These are phyloP conservation scores for Cephalotes varians DNA, from an alignment of 2,888 invertebrate species.

Conservation along the genomic window DNA sequence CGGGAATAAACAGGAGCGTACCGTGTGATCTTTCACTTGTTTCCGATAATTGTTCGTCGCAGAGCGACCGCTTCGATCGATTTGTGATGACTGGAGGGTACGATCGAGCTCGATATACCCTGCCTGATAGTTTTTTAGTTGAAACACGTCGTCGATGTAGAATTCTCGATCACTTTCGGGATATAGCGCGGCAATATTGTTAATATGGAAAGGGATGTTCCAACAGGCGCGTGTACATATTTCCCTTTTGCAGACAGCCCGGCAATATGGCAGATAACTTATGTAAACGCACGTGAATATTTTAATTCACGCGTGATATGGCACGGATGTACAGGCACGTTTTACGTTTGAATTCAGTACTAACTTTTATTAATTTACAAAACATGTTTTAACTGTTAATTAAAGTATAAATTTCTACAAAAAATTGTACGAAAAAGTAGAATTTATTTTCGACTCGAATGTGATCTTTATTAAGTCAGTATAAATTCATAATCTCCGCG, in stretches of 20 bases:
- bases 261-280: slow-evolving; percentile 39
- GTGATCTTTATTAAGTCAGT: neutral
- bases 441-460: slow-evolving; percentile 8
- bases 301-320: slow-evolving; percentile 39
- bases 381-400: slow-evolving; percentile 26
- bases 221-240: slow-evolving; percentile 38
- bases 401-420: neutral
- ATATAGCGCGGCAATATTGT: slow-evolving; percentile 44
- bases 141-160: slow-evolving; percentile 37
- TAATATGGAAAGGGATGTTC: slow-evolving; percentile 32
- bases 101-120: slow-evolving; percentile 23
- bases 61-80: slow-evolving; percentile 26
- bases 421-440: neutral
- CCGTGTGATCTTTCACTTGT: slow-evolving; percentile 34
- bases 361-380: slow-evolving; percentile 35
- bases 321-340: neutral
- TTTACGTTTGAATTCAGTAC: slow-evolving; percentile 10
- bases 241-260: slow-evolving; percentile 32
- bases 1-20: neutral
- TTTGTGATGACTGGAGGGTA: slow-evolving; percentile 43
- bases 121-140: slow-evolving; percentile 38
- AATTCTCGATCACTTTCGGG: slow-evolving; percentile 47
- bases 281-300: slow-evolving; percentile 50
- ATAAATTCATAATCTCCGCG: neutral
- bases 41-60: slow-evolving; percentile 32